phyloP scores from a whole-genome alignment of 2,888 invertebrate genomes.

The Gymnosoma rotundatum region DNA sequence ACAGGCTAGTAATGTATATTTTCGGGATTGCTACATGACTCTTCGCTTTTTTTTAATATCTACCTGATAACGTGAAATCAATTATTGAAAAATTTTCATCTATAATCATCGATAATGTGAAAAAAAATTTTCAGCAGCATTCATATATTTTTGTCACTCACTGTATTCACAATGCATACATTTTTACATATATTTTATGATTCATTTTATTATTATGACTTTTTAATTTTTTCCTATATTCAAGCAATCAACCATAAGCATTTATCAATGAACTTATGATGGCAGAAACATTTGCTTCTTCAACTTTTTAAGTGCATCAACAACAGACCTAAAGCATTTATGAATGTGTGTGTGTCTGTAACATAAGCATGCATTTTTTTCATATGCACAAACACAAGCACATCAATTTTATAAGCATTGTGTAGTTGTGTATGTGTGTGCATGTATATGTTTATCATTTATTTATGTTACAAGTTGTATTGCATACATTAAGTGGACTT shows the following conservation, averaged over 20 bases:
- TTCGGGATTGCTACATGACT: too few species aligned
- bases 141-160: not conserved
- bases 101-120: too few species aligned
- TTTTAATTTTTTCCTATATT: slow-evolving; percentile 43
- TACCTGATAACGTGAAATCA: too few species aligned
- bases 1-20: too few species aligned
- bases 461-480: slow-evolving; percentile 58
- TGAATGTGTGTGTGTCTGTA: not conserved
- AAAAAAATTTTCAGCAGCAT: not conserved
- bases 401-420: not conserved
- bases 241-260: slow-evolving; percentile 51
- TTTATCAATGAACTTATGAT: slow-evolving; percentile 57
- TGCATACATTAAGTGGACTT: slow-evolving; percentile 62
- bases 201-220: slow-evolving; percentile 36
- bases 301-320: slow-evolving; percentile 50
- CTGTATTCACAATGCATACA: not conserved
- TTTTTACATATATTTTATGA: slow-evolving; percentile 10
- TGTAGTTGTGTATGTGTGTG: not conserved
- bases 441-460: slow-evolving; percentile 26
- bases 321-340: not conserved
- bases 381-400: not conserved
- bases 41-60: too few species aligned
- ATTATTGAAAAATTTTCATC: too few species aligned
- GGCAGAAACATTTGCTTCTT: slow-evolving; percentile 47
- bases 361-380: not conserved